Percentiles rank a stretch among this genome's conserved stretches.
Conservation (phyloP, 1,140 invertebrate species). For the Macrostomum lignano region DNA sequence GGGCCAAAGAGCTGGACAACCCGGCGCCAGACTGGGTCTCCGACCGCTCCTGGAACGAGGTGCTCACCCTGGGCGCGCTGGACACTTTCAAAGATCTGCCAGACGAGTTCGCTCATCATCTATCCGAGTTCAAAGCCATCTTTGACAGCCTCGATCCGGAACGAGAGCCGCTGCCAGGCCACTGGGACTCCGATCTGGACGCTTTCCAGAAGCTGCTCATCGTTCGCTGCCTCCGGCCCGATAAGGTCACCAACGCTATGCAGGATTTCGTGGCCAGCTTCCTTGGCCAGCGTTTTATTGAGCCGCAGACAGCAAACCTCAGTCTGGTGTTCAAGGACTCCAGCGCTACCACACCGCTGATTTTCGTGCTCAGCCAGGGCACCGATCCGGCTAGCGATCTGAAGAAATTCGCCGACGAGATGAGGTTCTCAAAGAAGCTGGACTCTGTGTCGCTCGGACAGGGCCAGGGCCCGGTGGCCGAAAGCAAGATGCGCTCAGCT, state of each 20-base stretch:
- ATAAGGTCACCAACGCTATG: slow-evolving; percentile 31
- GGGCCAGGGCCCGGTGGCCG: slow-evolving; percentile 27
- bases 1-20: slow-evolving; percentile 23
- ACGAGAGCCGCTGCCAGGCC: slow-evolving; percentile 24
- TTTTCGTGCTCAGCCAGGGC: slow-evolving; percentile 26
- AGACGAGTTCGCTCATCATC: slow-evolving; percentile 18
- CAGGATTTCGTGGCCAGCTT: slow-evolving; percentile 24
- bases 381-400: slow-evolving; percentile 28
- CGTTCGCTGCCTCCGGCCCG: slow-evolving; percentile 32
- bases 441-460: slow-evolving; percentile 28
- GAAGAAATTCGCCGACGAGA: slow-evolving; percentile 29
- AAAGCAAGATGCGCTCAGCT: slow-evolving; percentile 23
- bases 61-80: slow-evolving; percentile 25
- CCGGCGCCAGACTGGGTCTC: slow-evolving; percentile 31
- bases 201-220: slow-evolving; percentile 31
- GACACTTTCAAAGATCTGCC: slow-evolving; percentile 16
- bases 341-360: slow-evolving; percentile 24
- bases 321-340: slow-evolving; percentile 26
- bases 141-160: slow-evolving; percentile 27
- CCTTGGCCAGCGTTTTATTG: slow-evolving; percentile 26
- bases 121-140: slow-evolving; percentile 20
- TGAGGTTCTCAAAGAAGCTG: slow-evolving; percentile 28
- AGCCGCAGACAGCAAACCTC: slow-evolving; percentile 26
- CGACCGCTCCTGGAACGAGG: slow-evolving; percentile 23
- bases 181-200: slow-evolving; percentile 29